Evolutionary conservation across 2,113 vertebrate genomes (phyloP).

Genomic region (Ornithorhynchus anatinus): DNA sequence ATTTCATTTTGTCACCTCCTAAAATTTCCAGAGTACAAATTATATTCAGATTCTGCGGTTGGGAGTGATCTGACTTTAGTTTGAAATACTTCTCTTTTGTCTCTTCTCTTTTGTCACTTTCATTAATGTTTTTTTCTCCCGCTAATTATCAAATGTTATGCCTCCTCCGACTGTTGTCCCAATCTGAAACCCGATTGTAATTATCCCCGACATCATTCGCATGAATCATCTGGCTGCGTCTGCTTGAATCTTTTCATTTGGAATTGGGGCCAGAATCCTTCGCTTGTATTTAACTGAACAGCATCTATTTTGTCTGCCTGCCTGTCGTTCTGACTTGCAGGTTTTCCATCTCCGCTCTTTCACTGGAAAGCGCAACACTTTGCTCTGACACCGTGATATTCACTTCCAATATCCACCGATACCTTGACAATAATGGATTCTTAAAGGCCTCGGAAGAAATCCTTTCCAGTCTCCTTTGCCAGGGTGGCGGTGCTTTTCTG

Average conservation of each 20-base stretch:
- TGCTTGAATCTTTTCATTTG: not conserved
- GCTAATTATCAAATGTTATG: not conserved
- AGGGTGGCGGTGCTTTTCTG: conserved; percentile 21
- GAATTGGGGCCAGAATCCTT: not conserved
- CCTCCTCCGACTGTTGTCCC: not conserved
- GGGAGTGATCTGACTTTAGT: no score
- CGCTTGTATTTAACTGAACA: not conserved
- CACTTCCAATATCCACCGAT: conserved; percentile 1
- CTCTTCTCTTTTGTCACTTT: not conserved
- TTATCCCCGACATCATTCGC: not conserved
- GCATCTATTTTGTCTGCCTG: not conserved
- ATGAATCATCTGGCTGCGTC: not conserved
- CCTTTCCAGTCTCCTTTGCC: conserved; percentile 18
- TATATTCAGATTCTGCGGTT: no score
- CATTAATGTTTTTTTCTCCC: not conserved
- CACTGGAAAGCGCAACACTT: not conserved
- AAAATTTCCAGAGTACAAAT: no score
- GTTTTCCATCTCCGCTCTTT: not conserved
- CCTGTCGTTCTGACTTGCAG: not conserved
- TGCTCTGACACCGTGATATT: not conserved
- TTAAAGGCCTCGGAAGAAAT: conserved; percentile 39
- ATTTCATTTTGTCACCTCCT: no score
- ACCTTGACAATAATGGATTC: conserved; percentile 12
- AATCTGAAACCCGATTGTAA: not conserved
- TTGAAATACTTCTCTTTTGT: not conserved